Evolutionary conservation across 2,113 vertebrate species (phyloP), one percentile per base, ranked within the genome.

Genomic region (Sebastes schlegelii): DNA sequence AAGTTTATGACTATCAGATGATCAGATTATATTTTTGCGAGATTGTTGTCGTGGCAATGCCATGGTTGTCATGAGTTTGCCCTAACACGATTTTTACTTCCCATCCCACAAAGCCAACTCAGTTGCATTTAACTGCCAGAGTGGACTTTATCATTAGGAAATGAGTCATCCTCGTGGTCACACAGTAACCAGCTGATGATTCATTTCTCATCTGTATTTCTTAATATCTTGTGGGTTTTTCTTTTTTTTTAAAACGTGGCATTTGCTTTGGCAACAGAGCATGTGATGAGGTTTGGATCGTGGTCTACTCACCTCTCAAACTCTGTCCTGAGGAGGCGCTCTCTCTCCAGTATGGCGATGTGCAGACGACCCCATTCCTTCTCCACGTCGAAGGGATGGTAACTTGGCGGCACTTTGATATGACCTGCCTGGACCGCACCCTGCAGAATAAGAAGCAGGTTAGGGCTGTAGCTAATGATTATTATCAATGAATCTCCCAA

Each of bases 301-400:
- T 11, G 64, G 42, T 21, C 19, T 5, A 2, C 85, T 75, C 43
- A 91, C 96, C 96, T 96, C 94, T 98, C 97, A 46, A 97, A 97
- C 78, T 99, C 98, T 0, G 90, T 94, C 1, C 97, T 94, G 46
- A 99, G 96, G 73, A 98, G 96, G 52, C 97, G 96, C 94, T 99
- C 98, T 2, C 98, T 74, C 93, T 99, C 97, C 95, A 98, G 94
- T 46, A 99, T 97, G 64, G 97, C 96, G 2, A 97, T 95, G 2
- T 99, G 98, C 66, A 99, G 95, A n/a, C 94, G 95, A 2, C 98
- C 97, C 98, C 98, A 98, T 55, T 98, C 98, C 90, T 99, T 98
- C 94, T 99, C 97, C 92, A 98, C 97, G 1, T 98, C 97, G n/a
- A 99, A 89, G 0, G 97, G 98, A 85, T 98, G 97, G 92, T 95